Base-by-base conservation (phyloP, 1,140 invertebrate genomes). In the Odontomachus brunneus region DNA sequence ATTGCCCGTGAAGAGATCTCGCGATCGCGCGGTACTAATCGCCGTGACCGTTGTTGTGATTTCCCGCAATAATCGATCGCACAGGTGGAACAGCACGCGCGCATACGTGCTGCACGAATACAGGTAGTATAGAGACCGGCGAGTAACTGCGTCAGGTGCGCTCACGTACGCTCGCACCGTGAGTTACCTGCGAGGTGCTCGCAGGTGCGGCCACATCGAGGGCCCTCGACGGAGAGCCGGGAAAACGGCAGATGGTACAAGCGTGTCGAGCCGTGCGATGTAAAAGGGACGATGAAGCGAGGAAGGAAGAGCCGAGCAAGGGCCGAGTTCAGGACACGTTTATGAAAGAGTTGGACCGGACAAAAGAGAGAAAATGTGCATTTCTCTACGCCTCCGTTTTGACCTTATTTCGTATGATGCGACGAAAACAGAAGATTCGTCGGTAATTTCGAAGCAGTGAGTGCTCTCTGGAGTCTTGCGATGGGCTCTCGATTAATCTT, bases 161-260 rank as follows among this genome's bases (percentile, higher is more conserved):
- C 63, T 74, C 69, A 19, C 65, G 51, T 60, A 49, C 59, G 38
- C 53, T 72, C 29, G 44, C 74, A 82, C 14, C 78, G 67, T 33
- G 24, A 24, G 48, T 33, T 84, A 84, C 24, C 65, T 65, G 71
- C 38, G 9, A 57, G 7, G 55, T 66, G 24, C 44, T 55, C 49
- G 73, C 74, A 48, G 62, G 63, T 80, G 75, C 65, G 75, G 69
- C 51, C 66, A 57, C 24, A 17, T 71, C 65, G 65, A 80, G 75
- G 65, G 65, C 65, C 33, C 65, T 57, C 65, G 33, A 71, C 69
- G 75, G 75, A 80, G 69, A 71, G 65, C 22, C 51, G 65, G 75
- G 48, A 51, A 57, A 71, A 80, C 75, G 65, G 75, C 75, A 80
- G 75, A 80, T 80, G 75, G 51, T 71, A 57, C 75, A 24, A 80